Conservation (phyloP, 2,113 vertebrate species). For the Paedocypris sp. region DNA sequence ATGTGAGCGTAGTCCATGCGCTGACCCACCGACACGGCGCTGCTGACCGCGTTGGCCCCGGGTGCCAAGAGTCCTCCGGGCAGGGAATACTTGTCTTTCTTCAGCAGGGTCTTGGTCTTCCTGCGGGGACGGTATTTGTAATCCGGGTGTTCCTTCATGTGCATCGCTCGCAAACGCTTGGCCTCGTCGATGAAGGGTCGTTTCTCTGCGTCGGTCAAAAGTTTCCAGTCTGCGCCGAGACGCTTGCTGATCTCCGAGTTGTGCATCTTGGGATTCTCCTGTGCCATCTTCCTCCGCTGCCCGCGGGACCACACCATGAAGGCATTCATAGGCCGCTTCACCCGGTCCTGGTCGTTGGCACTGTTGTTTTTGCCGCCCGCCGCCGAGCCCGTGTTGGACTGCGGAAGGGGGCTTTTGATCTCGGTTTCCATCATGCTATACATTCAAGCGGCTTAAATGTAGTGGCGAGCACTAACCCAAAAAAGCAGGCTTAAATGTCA, state of each 20-base stretch:
- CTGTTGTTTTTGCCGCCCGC: slow-evolving; percentile 56
- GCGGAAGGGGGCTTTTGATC: slow-evolving; percentile 76
- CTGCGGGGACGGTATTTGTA: slow-evolving; percentile 97
- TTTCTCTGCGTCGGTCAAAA: slow-evolving; percentile 91
- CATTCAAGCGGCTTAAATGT: slow-evolving; percentile 59
- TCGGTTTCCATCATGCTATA: slow-evolving; percentile 94
- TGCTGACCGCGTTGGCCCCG: slow-evolving; percentile 68
- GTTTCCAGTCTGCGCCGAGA: slow-evolving; percentile 94
- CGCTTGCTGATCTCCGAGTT: slow-evolving; percentile 98
- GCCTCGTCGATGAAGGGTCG: slow-evolving; percentile 97
- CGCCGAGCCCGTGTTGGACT: slow-evolving; percentile 64
- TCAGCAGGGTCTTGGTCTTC: slow-evolving; percentile 97
- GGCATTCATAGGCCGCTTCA: slow-evolving; percentile 96
- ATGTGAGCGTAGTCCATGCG: slow-evolving; percentile 55
- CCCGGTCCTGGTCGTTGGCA: slow-evolving; percentile 79
- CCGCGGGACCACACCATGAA: slow-evolving; percentile 99
- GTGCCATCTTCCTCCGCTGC: slow-evolving; percentile 93
- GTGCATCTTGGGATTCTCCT: slow-evolving; percentile 98
- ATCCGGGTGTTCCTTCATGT: slow-evolving; percentile 99
- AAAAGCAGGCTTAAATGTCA: slow-evolving; percentile 5
- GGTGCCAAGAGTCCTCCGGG: slow-evolving; percentile 80
- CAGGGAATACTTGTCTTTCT: slow-evolving; percentile 97
- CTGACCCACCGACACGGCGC: slow-evolving; percentile 82
- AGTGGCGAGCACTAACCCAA: slow-evolving; percentile 40
- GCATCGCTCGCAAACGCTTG: slow-evolving; percentile 88